Base-by-base conservation (phyloP, 2,113 vertebrate species). In the Echinops telfairi region DNA sequence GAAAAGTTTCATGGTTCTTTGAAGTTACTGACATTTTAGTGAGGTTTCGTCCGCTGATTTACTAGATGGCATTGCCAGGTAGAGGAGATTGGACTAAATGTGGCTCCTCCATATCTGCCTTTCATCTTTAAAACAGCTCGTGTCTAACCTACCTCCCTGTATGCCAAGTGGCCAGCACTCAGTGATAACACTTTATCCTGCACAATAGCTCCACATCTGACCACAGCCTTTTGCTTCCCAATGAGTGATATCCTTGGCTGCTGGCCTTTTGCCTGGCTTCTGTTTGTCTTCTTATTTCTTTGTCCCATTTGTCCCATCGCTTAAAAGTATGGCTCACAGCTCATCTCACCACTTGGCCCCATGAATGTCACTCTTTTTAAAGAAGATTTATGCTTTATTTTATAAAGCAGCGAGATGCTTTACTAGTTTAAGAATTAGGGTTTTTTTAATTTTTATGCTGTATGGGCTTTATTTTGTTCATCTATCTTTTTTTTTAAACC, bases 381-480 rank as follows among this genome's bases (percentile, higher is more conserved):
- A 88, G 86, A 92, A 91, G 47, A 90, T 83, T n/a, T 0, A 8
- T 36, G 23, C 73, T 70, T 1, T 60, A 19, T 17, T 53, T 90
- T 87, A 87, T 83, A 83, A 90, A 57, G 5, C 57, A 80, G n/a
- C 29, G 20, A 29, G 25, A 66, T 10, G 9, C n/a, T 83, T 83
- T 94, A 73, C 75, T 83, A 29, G 23, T 68, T 78, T 92, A 68
- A 81, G 23, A 90, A 89, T 83, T 88, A 47, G 43, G 43, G 5
- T 47, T 47, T 47, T 47, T 47, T 47, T 47, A 6, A 6, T 47
- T 47, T 47, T 47, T n/a, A n/a, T n/a, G n/a, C n/a, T 47, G 43
- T 47, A 47, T 47, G 43, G 43, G 43, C 43, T 47, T 47, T 47
- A 47, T n/a, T 47, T 47, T 47, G 43, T 47, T 47, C 43, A 47